Percentiles rank a stretch among this genome's conserved stretches.
Evolutionary conservation across 2,113 vertebrate species (phyloP).

Genomic region (Poecilia latipinna): DNA sequence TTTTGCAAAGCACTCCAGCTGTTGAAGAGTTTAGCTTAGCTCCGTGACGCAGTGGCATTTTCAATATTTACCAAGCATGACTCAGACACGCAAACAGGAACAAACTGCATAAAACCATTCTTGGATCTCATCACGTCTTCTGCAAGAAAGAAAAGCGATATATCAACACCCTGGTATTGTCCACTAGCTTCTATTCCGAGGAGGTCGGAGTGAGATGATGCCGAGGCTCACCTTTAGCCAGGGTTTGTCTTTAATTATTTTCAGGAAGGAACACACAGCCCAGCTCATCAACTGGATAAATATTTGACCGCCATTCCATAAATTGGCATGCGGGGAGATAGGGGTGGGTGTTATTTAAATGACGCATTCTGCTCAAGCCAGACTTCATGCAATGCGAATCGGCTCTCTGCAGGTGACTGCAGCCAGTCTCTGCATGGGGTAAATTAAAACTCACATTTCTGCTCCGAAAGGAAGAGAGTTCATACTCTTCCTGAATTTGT

Average conservation of each 20-base stretch:
- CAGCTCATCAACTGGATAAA: constrained; percentile 99
- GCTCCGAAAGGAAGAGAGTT: constrained; percentile 78
- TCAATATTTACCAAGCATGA: constrained; percentile 49
- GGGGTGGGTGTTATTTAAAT: constrained; percentile 88
- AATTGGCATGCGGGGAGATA: constrained; percentile 86
- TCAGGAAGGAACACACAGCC: constrained; percentile 91
- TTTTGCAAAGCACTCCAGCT: constrained; percentile 18
- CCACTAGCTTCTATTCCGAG: constrained; percentile 39
- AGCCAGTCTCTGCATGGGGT: constrained; percentile 93
- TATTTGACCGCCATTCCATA: constrained; percentile 99
- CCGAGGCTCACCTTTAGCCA: constrained; percentile 87
- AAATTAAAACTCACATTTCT: constrained; percentile 99
- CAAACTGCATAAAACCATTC: constrained; percentile 8
- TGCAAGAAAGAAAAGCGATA: neutral
- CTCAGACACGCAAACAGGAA: constrained; percentile 34
- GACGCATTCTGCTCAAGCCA: constrained; percentile 89
- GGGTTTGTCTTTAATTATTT: constrained; percentile 98
- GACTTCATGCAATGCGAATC: constrained; percentile 91
- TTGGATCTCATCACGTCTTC: neutral
- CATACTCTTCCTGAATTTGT: constrained; percentile 95
- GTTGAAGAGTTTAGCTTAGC: constrained; percentile 39
- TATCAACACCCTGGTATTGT: constrained; percentile 5
- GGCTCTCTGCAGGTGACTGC: constrained; percentile 94
- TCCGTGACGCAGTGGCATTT: constrained; percentile 41
- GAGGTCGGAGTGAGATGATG: constrained; percentile 65